Conservation (phyloP, 2,797 vertebrate species). For the Apodemus agrarius region DNA sequence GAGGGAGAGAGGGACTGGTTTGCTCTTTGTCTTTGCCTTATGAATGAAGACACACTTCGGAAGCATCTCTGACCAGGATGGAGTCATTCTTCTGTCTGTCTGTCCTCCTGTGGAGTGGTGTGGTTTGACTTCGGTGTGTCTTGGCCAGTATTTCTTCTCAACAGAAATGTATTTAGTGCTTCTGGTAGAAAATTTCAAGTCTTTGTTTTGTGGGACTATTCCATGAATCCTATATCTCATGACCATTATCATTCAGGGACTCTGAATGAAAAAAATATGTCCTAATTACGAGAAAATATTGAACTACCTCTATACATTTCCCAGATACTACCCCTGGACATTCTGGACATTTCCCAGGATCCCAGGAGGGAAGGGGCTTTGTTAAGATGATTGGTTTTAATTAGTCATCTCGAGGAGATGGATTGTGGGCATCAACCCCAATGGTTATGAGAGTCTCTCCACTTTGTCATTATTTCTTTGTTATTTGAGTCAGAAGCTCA, state of each 20-base stretch:
- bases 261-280: neutral
- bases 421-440: neutral
- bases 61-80: neutral
- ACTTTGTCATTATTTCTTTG: neutral
- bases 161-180: neutral
- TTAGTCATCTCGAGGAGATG: neutral
- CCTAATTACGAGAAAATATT: neutral
- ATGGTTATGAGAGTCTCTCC: neutral
- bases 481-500: slow-evolving; percentile 24
- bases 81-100: neutral
- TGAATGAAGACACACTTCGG: neutral
- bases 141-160: neutral
- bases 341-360: neutral
- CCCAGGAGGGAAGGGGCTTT: neutral
- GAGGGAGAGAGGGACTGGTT: neutral
- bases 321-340: neutral
- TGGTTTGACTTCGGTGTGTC: neutral
- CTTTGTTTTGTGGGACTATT: neutral
- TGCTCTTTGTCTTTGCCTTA: neutral
- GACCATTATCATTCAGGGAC: neutral
- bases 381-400: neutral
- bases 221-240: neutral
- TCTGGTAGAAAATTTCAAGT: neutral
- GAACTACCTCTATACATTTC: neutral
- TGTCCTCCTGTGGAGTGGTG: neutral